Conservation (phyloP, 2,797 vertebrate species). For the Hydrophis major region DNA sequence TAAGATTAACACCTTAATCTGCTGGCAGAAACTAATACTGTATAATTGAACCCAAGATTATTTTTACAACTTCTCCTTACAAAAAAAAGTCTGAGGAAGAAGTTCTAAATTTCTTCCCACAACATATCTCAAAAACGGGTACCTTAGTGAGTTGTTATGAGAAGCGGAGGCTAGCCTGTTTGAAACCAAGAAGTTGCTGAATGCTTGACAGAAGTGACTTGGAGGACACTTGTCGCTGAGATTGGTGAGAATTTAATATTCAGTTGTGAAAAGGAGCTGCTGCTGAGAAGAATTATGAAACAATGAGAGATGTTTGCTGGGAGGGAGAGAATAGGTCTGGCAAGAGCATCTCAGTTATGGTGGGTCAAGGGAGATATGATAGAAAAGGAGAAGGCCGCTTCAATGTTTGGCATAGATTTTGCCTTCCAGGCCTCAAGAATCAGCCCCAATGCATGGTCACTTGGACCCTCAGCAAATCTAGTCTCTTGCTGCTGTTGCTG, state of each 20-base stretch:
- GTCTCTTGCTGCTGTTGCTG: background rate
- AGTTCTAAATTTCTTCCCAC: background rate
- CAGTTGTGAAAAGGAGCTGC: background rate
- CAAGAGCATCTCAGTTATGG: background rate
- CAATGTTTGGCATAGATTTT: background rate
- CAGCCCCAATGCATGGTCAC: background rate
- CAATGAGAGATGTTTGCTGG: background rate
- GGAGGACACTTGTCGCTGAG: background rate
- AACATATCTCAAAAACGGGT: background rate
- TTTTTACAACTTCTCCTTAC: background rate
- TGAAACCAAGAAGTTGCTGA: background rate
- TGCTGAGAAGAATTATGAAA: background rate
- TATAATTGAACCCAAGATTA: background rate
- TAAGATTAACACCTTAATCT: background rate
- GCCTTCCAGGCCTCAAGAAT: background rate
- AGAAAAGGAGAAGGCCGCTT: background rate
- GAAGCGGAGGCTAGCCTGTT: background rate
- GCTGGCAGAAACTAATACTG: background rate
- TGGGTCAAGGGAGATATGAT: background rate
- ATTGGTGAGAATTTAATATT: background rate
- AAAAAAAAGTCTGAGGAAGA: background rate
- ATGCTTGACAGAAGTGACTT: background rate
- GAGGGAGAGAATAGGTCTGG: background rate
- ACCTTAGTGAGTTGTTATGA: background rate
- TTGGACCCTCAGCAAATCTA: background rate